These are phyloP conservation scores for Poeciliopsis turneri DNA, from an alignment of 2,797 vertebrate genomes.

Conservation along the genomic window DNA sequence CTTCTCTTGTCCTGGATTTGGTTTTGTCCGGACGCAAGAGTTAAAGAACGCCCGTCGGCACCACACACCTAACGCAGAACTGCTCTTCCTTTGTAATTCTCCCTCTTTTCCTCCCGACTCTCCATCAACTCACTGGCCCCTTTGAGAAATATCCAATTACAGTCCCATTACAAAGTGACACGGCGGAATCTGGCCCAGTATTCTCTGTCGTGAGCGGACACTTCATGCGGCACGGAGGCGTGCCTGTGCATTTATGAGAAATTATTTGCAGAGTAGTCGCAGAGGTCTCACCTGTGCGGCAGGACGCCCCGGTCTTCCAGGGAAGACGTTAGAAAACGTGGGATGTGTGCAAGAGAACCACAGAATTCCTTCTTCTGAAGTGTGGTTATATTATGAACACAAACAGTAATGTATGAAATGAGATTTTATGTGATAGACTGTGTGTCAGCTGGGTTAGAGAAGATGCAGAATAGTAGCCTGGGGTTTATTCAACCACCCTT, in stretches of 20 bases:
- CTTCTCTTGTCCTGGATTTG: conserved; percentile 2
- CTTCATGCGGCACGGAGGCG: conserved; percentile 31
- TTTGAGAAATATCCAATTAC: conserved; percentile 53
- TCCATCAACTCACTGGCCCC: conserved; percentile 15
- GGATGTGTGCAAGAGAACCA: neutral
- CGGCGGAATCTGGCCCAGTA: conserved; percentile 28
- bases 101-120: neutral
- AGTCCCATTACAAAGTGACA: conserved; percentile 51
- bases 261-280: conserved; percentile 18
- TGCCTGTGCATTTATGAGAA: conserved; percentile 18
- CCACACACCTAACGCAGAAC: conserved; percentile 14
- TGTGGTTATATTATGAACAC: neutral
- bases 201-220: conserved; percentile 28
- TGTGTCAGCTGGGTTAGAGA: neutral
- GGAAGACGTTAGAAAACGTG: neutral
- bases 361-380: neutral
- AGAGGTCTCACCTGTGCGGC: conserved; percentile 23
- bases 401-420: neutral
- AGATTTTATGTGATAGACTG: neutral
- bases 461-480: neutral
- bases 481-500: neutral
- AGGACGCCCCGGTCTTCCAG: neutral
- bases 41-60: neutral
- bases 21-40: neutral
- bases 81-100: neutral